These are phyloP conservation scores for Xylota segnis DNA, from an alignment of 2,888 invertebrate genomes.

Conservation along the genomic window DNA sequence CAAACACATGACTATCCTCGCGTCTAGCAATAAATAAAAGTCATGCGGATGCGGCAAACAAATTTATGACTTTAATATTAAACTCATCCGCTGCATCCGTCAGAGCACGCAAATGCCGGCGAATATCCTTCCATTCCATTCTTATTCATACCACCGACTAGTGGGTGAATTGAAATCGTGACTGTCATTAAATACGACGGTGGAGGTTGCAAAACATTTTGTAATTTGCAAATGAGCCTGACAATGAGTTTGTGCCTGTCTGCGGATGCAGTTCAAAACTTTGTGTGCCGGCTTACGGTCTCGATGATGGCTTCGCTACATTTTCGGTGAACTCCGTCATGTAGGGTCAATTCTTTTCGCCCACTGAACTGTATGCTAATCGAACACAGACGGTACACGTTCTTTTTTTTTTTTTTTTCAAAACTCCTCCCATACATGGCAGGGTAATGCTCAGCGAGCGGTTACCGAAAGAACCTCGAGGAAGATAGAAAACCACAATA, in stretches of 20 bases:
- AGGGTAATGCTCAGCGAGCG: constrained; percentile 7
- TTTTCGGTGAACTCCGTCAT: constrained; percentile 42
- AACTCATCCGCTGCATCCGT: constrained; percentile 17
- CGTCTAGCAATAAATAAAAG: constrained; percentile 32
- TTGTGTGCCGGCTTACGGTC: constrained; percentile 27
- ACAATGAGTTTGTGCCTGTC: constrained; percentile 68
- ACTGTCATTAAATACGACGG: constrained; percentile 66
- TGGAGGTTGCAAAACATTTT: constrained; percentile 60
- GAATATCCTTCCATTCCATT: constrained; percentile 26
- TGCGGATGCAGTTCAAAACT: constrained; percentile 36
- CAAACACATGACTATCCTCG: constrained; percentile 16
- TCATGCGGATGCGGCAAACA: constrained; percentile 16
- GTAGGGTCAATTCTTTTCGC: constrained; percentile 60
- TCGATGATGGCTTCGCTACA: constrained; percentile 25
- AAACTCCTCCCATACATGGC: neutral
- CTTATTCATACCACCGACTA: constrained; percentile 33
- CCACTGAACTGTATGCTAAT: constrained; percentile 56
- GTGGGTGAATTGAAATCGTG: constrained; percentile 64
- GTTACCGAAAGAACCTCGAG: neutral
- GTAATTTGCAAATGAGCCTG: constrained; percentile 76
- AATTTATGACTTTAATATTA: constrained; percentile 72
- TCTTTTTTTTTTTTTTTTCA: constrained; percentile 4
- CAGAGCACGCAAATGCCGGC: neutral
- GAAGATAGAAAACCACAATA: neutral
- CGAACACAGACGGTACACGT: constrained; percentile 21